These are phyloP conservation scores for Gracilinanus agilis DNA, from an alignment of 2,113 vertebrate genomes.

Conservation along the genomic window DNA sequence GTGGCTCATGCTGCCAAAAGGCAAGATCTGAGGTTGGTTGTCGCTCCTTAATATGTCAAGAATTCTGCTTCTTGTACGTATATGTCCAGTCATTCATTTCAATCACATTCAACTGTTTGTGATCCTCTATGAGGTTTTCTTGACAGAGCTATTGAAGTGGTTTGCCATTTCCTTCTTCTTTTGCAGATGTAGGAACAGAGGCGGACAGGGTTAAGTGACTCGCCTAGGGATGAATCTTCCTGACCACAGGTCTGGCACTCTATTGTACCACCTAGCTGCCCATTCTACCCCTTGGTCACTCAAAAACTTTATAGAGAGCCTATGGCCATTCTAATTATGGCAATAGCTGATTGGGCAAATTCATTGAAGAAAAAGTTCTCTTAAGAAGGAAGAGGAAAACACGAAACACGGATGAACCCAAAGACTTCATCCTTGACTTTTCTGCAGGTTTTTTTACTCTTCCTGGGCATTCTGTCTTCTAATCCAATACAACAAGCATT, in stretches of 20 bases:
- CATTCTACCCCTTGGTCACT: background rate
- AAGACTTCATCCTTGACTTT: background rate
- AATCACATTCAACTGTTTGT: no score
- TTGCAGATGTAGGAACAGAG: no score
- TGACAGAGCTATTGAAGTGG: no score
- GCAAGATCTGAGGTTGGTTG: background rate
- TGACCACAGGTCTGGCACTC: no score
- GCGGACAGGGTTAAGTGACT: no score
- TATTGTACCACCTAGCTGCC: no score
- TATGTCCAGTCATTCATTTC: no score
- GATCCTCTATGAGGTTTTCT: no score
- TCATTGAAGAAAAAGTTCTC: background rate
- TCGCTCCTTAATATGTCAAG: background rate
- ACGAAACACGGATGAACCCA: background rate
- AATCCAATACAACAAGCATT: background rate
- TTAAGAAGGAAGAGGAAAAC: background rate
- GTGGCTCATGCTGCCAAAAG: background rate
- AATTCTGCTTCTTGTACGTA: no score
- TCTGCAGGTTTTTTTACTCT: background rate
- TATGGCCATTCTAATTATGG: background rate
- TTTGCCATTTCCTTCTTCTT: no score
- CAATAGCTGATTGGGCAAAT: background rate
- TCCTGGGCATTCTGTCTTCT: background rate
- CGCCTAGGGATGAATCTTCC: no score
- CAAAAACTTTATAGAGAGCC: background rate